Evolutionary conservation across 2,797 vertebrate species (phyloP).

Genomic region (Eulemur albifrons): DNA sequence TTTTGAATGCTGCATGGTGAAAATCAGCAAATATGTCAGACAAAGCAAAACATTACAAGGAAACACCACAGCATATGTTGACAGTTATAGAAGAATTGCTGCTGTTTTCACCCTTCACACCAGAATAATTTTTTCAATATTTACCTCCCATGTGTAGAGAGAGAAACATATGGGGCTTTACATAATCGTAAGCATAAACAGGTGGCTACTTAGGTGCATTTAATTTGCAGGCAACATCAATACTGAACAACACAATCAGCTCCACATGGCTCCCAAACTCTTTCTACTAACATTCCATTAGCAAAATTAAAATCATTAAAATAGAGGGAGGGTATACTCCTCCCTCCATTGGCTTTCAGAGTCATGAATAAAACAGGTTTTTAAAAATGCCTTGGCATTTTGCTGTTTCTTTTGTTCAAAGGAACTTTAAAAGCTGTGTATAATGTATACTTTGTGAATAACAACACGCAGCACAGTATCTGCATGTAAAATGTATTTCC

Average conservation of each 20-base stretch:
- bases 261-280: conserved; percentile 62
- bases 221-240: conserved; percentile 60
- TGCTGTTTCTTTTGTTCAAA: conserved; percentile 57
- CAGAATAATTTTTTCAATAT: conserved; percentile 72
- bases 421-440: conserved; percentile 36
- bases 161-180: conserved; percentile 75
- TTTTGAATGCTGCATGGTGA: conserved; percentile 5
- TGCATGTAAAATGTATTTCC: conserved; percentile 18
- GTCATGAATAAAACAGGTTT: conserved; percentile 54
- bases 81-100: conserved; percentile 63
- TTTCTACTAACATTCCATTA: conserved; percentile 64
- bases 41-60: conserved; percentile 55
- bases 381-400: conserved; percentile 55
- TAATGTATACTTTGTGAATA: conserved; percentile 45
- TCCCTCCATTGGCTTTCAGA: conserved; percentile 34
- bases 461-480: neutral
- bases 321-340: conserved; percentile 40
- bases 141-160: conserved; percentile 63
- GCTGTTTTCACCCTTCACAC: conserved; percentile 68
- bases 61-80: conserved; percentile 39
- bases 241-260: conserved; percentile 57
- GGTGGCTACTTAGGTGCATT: conserved; percentile 73
- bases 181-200: conserved; percentile 72
- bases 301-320: conserved; percentile 70
- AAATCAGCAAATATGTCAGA: conserved; percentile 68